These are phyloP conservation scores for Caracal caracal DNA, from an alignment of 2,113 vertebrate species.

Conservation along the genomic window DNA sequence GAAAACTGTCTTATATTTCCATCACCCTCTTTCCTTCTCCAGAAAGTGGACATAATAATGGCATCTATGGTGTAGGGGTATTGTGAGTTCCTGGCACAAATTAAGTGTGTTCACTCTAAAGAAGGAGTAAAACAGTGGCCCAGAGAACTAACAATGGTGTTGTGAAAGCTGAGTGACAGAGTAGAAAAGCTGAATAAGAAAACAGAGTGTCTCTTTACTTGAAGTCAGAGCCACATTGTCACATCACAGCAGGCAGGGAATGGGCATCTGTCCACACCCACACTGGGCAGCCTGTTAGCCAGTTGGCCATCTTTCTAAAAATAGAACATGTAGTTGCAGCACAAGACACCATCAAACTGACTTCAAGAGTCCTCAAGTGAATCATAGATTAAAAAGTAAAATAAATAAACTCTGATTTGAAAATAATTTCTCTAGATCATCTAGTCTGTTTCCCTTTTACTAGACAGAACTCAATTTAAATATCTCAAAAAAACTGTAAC, in stretches of 20 bases:
- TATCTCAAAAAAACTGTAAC: not conserved
- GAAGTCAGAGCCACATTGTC: not conserved
- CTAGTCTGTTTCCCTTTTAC: not conserved
- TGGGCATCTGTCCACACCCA: not conserved
- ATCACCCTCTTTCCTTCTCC: not conserved
- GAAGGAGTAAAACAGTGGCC: not conserved
- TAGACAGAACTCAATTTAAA: conserved; percentile 13
- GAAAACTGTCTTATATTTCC: not conserved
- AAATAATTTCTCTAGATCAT: conserved; percentile 15
- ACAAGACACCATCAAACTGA: not conserved
- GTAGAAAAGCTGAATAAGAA: not conserved
- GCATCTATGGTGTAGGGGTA: not conserved
- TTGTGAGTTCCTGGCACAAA: not conserved
- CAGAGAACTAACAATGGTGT: not conserved
- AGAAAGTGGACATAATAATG: not conserved
- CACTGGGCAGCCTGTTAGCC: not conserved
- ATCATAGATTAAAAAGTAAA: not conserved
- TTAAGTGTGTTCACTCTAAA: not conserved
- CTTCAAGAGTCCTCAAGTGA: not conserved
- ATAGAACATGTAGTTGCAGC: not conserved
- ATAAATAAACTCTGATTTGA: not conserved
- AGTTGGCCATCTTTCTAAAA: not conserved
- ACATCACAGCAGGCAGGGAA: not conserved
- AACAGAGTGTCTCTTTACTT: not conserved
- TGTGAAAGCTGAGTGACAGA: not conserved